Conservation (phyloP, 2,113 vertebrate genomes). For the Pithys albifrons region DNA sequence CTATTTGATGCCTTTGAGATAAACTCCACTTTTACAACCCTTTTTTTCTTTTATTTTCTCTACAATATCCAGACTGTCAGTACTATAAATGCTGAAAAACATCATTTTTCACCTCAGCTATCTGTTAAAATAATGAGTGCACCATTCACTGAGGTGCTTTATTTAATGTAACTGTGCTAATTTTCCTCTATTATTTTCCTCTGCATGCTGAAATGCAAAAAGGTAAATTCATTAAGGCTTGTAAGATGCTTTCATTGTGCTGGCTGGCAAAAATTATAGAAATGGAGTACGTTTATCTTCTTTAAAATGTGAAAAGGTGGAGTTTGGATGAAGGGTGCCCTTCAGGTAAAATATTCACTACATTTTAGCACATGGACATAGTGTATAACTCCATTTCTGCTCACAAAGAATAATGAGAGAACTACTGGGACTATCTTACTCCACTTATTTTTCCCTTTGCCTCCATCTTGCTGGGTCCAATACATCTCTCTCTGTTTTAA, state of each 20-base stretch:
- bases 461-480: background rate
- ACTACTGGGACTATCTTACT: background rate
- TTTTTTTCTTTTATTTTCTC: background rate
- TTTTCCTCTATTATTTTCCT: constrained; percentile 26
- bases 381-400: background rate
- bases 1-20: background rate
- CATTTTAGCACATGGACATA: background rate
- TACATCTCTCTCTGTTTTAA: background rate
- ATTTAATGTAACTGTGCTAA: background rate
- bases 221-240: constrained; percentile 28
- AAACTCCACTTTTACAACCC: background rate
- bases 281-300: background rate
- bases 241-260: background rate
- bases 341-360: background rate
- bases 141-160: background rate
- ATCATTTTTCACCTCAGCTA: background rate
- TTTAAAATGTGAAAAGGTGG: background rate
- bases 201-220: constrained; percentile 22
- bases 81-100: background rate
- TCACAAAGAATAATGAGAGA: constrained; percentile 9
- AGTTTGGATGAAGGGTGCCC: background rate
- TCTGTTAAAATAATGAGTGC: background rate
- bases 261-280: background rate
- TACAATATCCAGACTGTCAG: background rate
- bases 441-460: background rate